Evolutionary conservation across 2,797 vertebrate genomes (phyloP).

Genomic region (Halcyon leucocephala): DNA sequence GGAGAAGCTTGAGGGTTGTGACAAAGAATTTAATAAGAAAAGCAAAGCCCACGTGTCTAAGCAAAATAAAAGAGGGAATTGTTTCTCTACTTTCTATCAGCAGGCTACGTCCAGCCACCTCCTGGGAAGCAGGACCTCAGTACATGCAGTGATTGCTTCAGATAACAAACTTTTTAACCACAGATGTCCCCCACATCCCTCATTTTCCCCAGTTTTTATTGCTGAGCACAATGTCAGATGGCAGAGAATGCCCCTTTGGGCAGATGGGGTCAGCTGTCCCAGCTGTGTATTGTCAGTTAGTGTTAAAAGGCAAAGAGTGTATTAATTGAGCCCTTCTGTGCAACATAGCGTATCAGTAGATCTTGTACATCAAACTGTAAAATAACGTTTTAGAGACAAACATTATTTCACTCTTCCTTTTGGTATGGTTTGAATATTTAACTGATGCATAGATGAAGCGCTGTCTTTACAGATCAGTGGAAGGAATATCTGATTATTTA

Average conservation of each 20-base stretch:
- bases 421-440: background rate
- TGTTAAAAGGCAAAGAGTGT: background rate
- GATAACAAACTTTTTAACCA: background rate
- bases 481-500: background rate
- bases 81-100: background rate
- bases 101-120: background rate
- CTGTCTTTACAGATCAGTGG: background rate
- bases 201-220: background rate
- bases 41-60: rapidly evolving
- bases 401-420: background rate
- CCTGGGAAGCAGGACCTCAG: background rate
- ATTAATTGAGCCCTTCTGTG: background rate
- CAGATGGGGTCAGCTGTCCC: background rate
- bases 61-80: background rate
- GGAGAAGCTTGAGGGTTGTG: background rate
- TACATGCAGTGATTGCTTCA: background rate
- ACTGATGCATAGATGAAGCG: background rate
- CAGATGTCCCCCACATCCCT: rapidly evolving
- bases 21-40: background rate
- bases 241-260: background rate
- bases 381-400: background rate
- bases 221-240: background rate
- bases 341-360: background rate
- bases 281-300: background rate
- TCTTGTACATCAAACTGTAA: background rate